Evolutionary conservation across 2,113 vertebrate genomes (phyloP).

Genomic region (Mustelus asterias): DNA sequence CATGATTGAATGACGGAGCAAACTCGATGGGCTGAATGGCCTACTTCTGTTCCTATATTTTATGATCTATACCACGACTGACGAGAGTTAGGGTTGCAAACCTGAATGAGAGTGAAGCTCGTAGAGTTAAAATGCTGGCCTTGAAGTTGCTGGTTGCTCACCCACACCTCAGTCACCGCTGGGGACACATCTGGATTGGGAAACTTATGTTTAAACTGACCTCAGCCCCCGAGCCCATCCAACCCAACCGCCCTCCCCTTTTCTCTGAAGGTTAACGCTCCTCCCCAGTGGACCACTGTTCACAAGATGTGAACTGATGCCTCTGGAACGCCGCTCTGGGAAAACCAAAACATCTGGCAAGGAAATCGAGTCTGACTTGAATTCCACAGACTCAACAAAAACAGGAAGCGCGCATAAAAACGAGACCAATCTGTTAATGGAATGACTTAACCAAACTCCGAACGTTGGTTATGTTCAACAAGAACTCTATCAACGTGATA

Average conservation of each 20-base stretch:
- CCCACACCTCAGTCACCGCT: background rate
- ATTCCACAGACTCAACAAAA: conserved; percentile 4
- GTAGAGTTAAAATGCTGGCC: background rate
- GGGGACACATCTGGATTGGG: background rate
- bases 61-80: no score
- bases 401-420: background rate
- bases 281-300: background rate
- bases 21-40: no score
- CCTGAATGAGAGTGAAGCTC: background rate
- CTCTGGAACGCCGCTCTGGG: background rate
- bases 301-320: background rate
- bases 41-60: no score
- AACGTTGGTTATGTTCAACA: background rate
- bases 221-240: background rate
- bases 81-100: background rate
- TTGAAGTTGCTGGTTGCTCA: background rate
- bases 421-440: background rate
- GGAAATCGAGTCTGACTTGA: background rate
- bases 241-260: no score
- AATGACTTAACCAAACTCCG: background rate
- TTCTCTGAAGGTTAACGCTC: background rate
- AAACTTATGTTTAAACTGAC: background rate
- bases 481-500: background rate
- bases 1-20: no score
- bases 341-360: conserved; percentile 11